Base-by-base conservation (phyloP, 2,113 vertebrate genomes). In the Anseranas semipalmata region DNA sequence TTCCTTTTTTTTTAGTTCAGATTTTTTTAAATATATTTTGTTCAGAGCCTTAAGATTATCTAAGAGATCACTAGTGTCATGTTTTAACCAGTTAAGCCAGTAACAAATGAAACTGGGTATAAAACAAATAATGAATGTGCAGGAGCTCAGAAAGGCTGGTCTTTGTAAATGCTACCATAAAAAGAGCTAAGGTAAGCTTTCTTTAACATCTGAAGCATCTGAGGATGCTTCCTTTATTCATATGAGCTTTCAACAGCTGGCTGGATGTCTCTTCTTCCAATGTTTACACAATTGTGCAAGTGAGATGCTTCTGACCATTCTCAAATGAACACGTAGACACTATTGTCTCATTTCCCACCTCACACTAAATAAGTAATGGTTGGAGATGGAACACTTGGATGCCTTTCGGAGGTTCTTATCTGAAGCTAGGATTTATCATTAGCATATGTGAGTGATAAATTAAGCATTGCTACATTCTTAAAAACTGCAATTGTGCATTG, bases 21-120 rank as follows among this genome's bases (percentile, higher is more conserved):
- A 32, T 86, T 73, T 91, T 73, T 93, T 59, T 50, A 76, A 82
- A 92, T 33, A 35, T 32, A 66, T 82, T 73, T 92, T 90, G 63
- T 85, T 58, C 65, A 95, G 89, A 96, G 75, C 20, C 19, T 71
- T 63, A 52, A 70, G 63, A 78, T 95, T 39, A 45, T 79, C 24
- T 62, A 87, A 88, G 74, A 93, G 76, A n/a, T n/a, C n/a, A 90
- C 87, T 95, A 82, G 75, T 78, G 81, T 63, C 24, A 52, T 74
- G 62, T 63, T 93, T 92, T 93, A 96, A 91, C 90, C 76, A 76
- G 78, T 96, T 84, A 95, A 86, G 75, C 76, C 72, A 39, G 45
- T 93, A 95, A 94, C 59, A 94, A 93, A 93, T 91, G 77, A 94
- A 96, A 90, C 68, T 68, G 71, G 71, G n/a, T 43, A 53, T 82